These are phyloP conservation scores for Eilema sororculum DNA, from an alignment of 2,888 invertebrate genomes.

Conservation along the genomic window DNA sequence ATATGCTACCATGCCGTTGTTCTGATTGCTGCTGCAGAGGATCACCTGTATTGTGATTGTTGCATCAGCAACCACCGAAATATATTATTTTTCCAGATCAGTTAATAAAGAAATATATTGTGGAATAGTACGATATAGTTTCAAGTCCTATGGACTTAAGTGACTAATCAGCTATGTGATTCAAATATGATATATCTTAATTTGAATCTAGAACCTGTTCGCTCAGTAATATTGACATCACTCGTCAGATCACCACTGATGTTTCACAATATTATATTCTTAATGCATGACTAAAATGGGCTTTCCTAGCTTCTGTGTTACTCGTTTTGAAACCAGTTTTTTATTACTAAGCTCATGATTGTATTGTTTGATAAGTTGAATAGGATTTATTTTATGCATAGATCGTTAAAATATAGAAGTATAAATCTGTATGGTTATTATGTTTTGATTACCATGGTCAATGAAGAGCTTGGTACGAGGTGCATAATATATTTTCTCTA, in stretches of 20 bases:
- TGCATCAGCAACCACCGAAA: no score
- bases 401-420: slow-evolving; percentile 16
- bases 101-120: no score
- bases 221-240: slow-evolving; percentile 30
- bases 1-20: no score
- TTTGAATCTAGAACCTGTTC: slow-evolving; percentile 24
- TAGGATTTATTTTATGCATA: slow-evolving; percentile 13
- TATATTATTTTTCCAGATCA: no score
- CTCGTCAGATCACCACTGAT: slow-evolving; percentile 23
- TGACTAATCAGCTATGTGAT: slow-evolving; percentile 9
- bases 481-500: background rate
- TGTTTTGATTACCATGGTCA: background rate
- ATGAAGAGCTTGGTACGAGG: background rate
- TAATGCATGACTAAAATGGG: slow-evolving; percentile 48
- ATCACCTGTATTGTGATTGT: no score
- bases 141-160: background rate
- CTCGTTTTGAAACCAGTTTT: slow-evolving; percentile 45
- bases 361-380: slow-evolving; percentile 6
- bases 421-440: background rate
- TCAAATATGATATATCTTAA: slow-evolving; percentile 11
- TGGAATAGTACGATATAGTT: background rate
- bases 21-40: no score
- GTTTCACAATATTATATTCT: slow-evolving; percentile 39
- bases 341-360: slow-evolving; percentile 7
- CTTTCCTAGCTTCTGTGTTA: slow-evolving; percentile 55